phyloP scores from a whole-genome alignment of 2,113 vertebrate genomes.

The Hystrix brachyura region DNA sequence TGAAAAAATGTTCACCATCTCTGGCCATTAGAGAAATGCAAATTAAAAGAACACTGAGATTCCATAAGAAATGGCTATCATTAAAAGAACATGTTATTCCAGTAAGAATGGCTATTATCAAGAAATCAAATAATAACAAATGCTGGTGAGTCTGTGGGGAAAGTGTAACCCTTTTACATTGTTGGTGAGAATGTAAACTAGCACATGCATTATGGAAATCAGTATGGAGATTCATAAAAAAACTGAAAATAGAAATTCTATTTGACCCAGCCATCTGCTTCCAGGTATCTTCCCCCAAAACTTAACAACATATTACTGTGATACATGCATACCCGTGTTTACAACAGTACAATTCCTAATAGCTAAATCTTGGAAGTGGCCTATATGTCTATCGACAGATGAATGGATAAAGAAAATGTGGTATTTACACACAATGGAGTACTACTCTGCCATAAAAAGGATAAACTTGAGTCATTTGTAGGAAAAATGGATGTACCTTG shows the following conservation, averaged over 20 bases:
- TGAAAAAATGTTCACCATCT: background rate
- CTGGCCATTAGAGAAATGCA: background rate
- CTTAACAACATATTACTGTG: background rate
- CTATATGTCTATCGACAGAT: background rate
- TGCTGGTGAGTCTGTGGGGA: background rate
- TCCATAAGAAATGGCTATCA: background rate
- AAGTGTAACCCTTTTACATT: background rate
- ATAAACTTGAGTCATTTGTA: background rate
- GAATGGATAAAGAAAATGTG: background rate
- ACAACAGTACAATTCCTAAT: background rate
- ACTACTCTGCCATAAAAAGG: background rate
- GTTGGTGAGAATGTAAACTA: background rate
- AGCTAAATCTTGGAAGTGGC: background rate
- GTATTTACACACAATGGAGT: background rate
- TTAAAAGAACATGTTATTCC: background rate
- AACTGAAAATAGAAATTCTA: background rate
- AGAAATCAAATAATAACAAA: too few relatives aligned
- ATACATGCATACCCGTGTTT: background rate
- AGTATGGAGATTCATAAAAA: background rate
- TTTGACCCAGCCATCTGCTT: background rate
- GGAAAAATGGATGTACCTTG: background rate
- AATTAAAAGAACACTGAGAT: background rate
- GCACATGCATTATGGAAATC: background rate
- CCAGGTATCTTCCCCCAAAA: background rate
- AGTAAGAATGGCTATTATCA: background rate